phyloP scores from a whole-genome alignment of 2,888 invertebrate genomes.

The Ophraella communa region DNA sequence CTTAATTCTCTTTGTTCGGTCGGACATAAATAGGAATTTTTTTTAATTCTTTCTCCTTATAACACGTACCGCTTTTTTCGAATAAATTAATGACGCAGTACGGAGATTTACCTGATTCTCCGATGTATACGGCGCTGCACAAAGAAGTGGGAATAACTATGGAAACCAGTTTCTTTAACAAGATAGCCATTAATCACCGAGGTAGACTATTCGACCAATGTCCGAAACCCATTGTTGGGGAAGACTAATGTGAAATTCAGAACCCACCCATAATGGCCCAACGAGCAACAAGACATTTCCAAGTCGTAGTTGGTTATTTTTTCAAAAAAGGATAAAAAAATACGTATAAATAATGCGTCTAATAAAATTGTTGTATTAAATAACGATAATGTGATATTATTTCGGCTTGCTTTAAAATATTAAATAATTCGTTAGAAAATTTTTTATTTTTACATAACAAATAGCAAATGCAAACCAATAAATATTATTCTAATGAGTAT shows the following conservation, averaged over 20 bases:
- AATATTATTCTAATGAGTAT: background rate
- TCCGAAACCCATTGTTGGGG: slow-evolving; percentile 50
- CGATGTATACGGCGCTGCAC: slow-evolving; percentile 17
- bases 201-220: slow-evolving; percentile 46
- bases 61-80: background rate
- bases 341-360: too few species aligned
- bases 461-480: too few species aligned
- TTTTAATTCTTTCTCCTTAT: background rate
- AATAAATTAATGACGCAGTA: slow-evolving; percentile 15
- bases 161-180: slow-evolving; percentile 31
- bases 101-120: slow-evolving; percentile 30
- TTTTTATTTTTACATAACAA: too few species aligned
- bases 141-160: slow-evolving; percentile 31
- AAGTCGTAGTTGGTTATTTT: background rate
- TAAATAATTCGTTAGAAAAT: too few species aligned
- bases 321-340: background rate
- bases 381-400: too few species aligned
- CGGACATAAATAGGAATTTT: too few species aligned
- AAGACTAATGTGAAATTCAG: slow-evolving; percentile 51
- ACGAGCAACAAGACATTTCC: slow-evolving; percentile 13
- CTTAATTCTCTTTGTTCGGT: too few species aligned
- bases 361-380: too few species aligned
- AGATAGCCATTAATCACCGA: slow-evolving; percentile 52
- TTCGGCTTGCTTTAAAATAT: too few species aligned
- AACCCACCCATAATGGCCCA: slow-evolving; percentile 49